phyloP scores from a whole-genome alignment of 1,140 invertebrate genomes.

The Cherax destructor region DNA sequence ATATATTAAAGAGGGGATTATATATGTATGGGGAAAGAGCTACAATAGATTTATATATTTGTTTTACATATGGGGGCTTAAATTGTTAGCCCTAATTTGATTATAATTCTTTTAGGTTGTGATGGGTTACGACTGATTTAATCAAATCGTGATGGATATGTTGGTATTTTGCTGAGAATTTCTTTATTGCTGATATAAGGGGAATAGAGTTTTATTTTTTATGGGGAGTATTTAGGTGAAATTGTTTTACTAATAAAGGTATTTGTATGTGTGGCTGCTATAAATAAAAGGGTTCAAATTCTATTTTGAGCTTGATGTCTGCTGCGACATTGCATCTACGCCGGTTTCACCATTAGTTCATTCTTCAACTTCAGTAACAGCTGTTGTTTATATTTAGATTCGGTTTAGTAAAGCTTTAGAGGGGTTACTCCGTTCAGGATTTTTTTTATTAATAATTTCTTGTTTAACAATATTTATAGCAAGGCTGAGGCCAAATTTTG shows the following conservation, averaged over 20 bases:
- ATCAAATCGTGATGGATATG: background rate
- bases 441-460: too few species aligned
- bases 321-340: constrained; percentile 83
- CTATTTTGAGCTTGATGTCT: constrained; percentile 84
- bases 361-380: too few species aligned
- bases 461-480: too few species aligned
- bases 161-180: constrained; percentile 10
- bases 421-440: too few species aligned
- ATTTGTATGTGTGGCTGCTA: constrained; percentile 76
- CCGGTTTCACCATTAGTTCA: constrained; percentile 79
- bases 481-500: background rate
- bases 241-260: background rate
- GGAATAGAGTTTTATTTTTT: background rate
- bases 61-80: background rate
- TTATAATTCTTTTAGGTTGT: constrained; percentile 15
- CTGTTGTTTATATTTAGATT: too few species aligned
- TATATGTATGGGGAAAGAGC: background rate
- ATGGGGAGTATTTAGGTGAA: background rate
- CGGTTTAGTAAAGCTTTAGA: too few species aligned
- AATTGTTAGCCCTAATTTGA: constrained; percentile 11
- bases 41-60: constrained; percentile 37
- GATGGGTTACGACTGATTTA: constrained; percentile 17
- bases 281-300: constrained; percentile 86
- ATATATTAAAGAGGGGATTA: too few species aligned
- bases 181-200: background rate